These are phyloP conservation scores for Elachura formosa DNA, from an alignment of 2,113 vertebrate species.

Conservation along the genomic window DNA sequence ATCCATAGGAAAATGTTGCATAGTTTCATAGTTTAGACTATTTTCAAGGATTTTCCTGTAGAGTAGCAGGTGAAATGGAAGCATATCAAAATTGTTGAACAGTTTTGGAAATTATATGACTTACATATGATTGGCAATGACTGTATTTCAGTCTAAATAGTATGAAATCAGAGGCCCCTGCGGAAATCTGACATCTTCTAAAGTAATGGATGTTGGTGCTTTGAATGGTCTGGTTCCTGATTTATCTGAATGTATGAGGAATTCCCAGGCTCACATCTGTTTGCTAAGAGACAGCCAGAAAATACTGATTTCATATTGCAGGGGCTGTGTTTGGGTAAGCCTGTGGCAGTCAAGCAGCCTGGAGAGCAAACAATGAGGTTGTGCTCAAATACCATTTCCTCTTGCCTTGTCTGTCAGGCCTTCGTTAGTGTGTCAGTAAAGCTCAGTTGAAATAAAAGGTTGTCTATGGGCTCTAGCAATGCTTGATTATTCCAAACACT, in stretches of 20 bases:
- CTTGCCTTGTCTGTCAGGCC: conserved; percentile 26
- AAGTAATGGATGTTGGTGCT: not conserved
- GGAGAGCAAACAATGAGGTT: conserved; percentile 58
- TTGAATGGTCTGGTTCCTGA: not conserved
- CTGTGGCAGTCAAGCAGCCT: conserved; percentile 16
- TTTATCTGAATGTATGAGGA: conserved; percentile 33
- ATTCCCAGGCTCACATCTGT: conserved; percentile 60
- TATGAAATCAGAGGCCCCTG: conserved; percentile 17
- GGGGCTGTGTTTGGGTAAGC: conserved; percentile 29
- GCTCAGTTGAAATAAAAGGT: conserved; percentile 26
- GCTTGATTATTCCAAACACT: conserved; percentile 1
- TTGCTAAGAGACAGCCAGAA: conserved; percentile 47
- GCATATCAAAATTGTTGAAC: fast-evolving
- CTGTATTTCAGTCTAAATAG: not conserved
- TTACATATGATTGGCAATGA: not conserved
- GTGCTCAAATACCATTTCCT: conserved; percentile 53
- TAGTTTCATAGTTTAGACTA: not conserved
- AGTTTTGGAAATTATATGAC: not conserved
- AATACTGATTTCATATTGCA: not conserved
- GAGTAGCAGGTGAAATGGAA: not conserved
- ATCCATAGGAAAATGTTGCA: fast-evolving
- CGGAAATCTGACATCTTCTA: conserved; percentile 56
- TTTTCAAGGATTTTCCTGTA: not conserved
- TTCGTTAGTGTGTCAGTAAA: conserved; percentile 42
- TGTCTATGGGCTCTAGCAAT: not conserved